Evolutionary conservation across 1,140 invertebrate genomes (phyloP), one percentile per base, ranked within the genome.

Genomic region (Trigoniulus corallinus): DNA sequence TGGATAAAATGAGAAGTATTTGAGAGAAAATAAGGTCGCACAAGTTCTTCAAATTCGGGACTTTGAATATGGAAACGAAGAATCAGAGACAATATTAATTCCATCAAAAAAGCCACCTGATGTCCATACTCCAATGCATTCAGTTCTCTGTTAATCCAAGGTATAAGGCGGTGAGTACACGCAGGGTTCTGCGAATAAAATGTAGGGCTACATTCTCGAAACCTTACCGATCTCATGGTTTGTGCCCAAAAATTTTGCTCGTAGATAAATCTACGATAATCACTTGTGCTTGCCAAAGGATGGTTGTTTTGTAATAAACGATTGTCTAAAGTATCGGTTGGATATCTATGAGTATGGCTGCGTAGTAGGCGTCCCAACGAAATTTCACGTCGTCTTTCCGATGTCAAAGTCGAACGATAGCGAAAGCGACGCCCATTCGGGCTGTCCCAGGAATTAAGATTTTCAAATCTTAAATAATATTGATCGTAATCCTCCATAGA

Each of bases 111-210:
- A 24, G 76, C 70, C 26, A 70, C 60, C 52, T 79, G 74, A 54
- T 67, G 73, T 56, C 78, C 67, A 56, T 73, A 54, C 2, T 74
- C 40, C 13, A 88, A 62, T 58, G 78, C 80, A 63, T 77, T 74
- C 15, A 95, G 67, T 69, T 95, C 89, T 51, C 89, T 72, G 60
- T 83, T 83, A 1, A 95, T 68, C 86, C 88, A 95, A 1, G 84
- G 84, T 44, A 87, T 75, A 29, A 95, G 65, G 1, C 88, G 76
- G 64, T 84, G 78, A 47, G 79, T 74, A 62, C 82, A 78, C 23
- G 79, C 77, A 43, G 82, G 82, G 69, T 89, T 84, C 59, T 74
- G 70, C 61, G 80, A 80, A 61, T 53, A 66, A 68, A 84, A 88
- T 40, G 76, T 70, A 1, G 85, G 80, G 22, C 76, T 75, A 55